Conservation (phyloP, 2,888 invertebrate species). For the Aricia artaxerxes region DNA sequence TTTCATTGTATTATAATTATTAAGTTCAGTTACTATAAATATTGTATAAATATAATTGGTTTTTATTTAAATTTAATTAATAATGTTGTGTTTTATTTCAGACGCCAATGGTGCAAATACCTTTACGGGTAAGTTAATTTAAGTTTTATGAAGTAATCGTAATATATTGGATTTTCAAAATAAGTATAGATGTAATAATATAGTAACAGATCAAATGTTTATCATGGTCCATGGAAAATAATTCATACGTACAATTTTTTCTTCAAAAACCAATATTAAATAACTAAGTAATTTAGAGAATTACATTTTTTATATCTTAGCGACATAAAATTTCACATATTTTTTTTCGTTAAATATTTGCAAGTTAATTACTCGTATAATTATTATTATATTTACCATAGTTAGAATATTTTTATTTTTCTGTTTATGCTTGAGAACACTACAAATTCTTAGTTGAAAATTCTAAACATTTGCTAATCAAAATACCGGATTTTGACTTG, state of each 20-base stretch:
- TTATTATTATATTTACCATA: not conserved
- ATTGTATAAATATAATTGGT: not conserved
- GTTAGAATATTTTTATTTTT: not conserved
- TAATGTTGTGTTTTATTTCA: conserved; percentile 55
- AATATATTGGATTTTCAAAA: not conserved
- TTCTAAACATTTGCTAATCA: conserved; percentile 3
- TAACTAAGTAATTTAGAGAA: too few relatives aligned
- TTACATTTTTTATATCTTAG: too few relatives aligned
- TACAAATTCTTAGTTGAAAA: conserved; percentile 8
- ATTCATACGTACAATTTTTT: too few relatives aligned
- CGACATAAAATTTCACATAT: too few relatives aligned
- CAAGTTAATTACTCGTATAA: not conserved
- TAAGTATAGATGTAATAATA: not conserved
- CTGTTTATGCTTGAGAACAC: conserved; percentile 4
- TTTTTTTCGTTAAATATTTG: not conserved
- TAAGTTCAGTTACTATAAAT: not conserved
- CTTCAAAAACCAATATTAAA: too few relatives aligned
- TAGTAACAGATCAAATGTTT: too few relatives aligned
- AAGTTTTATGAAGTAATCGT: conserved; percentile 4
- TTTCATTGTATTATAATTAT: too few relatives aligned
- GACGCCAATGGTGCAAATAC: conserved; percentile 80
- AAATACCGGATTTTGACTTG: not conserved
- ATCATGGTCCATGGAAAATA: too few relatives aligned
- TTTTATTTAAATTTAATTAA: not conserved
- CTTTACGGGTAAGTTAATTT: conserved; percentile 63